Base-by-base conservation (phyloP, 2,113 vertebrate genomes). In the Pachypanchax playfairii region DNA sequence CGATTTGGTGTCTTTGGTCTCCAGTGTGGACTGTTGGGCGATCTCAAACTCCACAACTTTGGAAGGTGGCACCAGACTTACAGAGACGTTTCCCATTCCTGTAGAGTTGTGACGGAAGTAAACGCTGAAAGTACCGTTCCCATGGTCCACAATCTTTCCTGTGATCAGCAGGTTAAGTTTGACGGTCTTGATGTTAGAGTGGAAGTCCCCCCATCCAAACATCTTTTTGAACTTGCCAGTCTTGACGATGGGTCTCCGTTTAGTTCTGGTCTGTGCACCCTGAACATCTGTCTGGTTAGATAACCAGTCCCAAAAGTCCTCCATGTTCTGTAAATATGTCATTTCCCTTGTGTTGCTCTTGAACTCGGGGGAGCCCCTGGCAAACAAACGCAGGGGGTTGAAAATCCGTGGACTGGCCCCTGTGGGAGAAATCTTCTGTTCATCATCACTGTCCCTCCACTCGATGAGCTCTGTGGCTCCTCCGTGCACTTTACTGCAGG, bases 161-260 rank as follows among this genome's bases (percentile, higher is more conserved):
- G 96, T 99, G 88, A 99, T 99, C 59, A 99, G 92, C n/a, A 99
- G 94, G 85, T 99, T 99, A 76, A 99, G 92, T 79, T 98, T 98
- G 56, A 99, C 93, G 42, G 97, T 99, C 90, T 99, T 99, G 88
- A 99, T 99, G 88, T 99, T 99, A 71, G 97, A 99, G 88, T 99
- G 95, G 85, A 99, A 99, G 88, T 99, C 97, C 0, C 97, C 97
- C 97, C 97, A 99, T 38, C 97, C 97, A 21, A 99, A 99, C 97
- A 99, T 98, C 81, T 99, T 99, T 90, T 98, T 99, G 91, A 99
- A 99, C 87, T 99, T 99, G 57, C 97, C 97, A 5, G 97, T 98
- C 92, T 99, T 99, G 46, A 99, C 97, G 60, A 99, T 99, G 65
- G 97, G 97, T 69, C 97, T 93, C 85, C 97, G 94, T 76, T 98